Conservation (phyloP, 1,140 invertebrate species). For the Steinernema khuongi region DNA sequence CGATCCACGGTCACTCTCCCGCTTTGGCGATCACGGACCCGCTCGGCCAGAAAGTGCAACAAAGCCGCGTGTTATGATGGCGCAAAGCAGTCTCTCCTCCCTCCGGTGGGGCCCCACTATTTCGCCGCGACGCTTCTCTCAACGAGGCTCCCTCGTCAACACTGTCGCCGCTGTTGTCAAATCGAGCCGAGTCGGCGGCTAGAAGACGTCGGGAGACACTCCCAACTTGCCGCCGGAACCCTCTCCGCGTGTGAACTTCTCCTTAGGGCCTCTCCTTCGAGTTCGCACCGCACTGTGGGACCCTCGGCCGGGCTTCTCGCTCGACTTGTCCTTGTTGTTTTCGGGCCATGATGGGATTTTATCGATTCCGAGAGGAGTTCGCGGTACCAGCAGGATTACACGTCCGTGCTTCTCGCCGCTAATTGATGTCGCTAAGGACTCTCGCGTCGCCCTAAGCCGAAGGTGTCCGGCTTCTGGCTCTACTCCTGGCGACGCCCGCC, state of each 20-base stretch:
- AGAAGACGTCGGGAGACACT: neutral
- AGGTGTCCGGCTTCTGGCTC: neutral
- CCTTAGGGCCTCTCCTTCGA: too few relatives aligned
- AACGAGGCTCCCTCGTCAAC: too few relatives aligned
- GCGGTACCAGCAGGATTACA: neutral
- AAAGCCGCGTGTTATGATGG: neutral
- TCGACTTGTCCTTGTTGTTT: neutral
- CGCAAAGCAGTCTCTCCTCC: too few relatives aligned
- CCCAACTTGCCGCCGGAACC: neutral
- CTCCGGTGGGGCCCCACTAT: neutral
- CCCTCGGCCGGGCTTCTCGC: too few relatives aligned
- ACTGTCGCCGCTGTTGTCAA: too few relatives aligned
- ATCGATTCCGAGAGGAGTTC: conserved; percentile 3
- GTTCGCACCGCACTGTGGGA: too few relatives aligned
- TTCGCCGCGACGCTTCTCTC: neutral
- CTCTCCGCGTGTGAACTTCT: neutral
- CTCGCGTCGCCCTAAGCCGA: neutral
- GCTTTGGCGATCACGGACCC: too few relatives aligned
- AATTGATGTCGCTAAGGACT: neutral
- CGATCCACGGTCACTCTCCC: too few relatives aligned
- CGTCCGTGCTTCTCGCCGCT: neutral
- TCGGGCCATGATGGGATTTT: conserved; percentile 13
- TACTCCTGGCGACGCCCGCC: neutral
- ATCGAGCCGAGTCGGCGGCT: neutral
- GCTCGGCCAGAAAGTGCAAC: neutral